Evolutionary conservation across 2,113 vertebrate species (phyloP).

Genomic region (Antechinus stuartii): DNA sequence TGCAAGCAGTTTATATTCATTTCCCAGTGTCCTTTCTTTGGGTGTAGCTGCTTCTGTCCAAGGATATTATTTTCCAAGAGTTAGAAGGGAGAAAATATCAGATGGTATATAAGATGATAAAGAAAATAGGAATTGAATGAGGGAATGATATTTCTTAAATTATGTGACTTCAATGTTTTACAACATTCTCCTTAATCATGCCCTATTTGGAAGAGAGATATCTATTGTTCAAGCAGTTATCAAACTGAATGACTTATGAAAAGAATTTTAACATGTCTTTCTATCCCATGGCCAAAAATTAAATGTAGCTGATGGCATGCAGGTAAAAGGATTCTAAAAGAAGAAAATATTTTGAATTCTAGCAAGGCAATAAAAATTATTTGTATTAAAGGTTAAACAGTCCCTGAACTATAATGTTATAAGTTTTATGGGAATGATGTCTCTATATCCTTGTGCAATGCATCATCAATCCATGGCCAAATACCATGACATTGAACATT

Average conservation of each 20-base stretch:
- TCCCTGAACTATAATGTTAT: slow-evolving; percentile 74
- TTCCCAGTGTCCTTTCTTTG: too few relatives aligned
- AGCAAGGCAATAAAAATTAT: slow-evolving; percentile 75
- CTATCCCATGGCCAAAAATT: slow-evolving; percentile 42
- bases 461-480: slow-evolving; percentile 72
- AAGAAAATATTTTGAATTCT: slow-evolving; percentile 67
- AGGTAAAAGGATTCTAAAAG: slow-evolving; percentile 33
- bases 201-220: not conserved
- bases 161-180: not conserved
- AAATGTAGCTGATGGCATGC: not conserved
- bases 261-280: not conserved
- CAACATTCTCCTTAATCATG: not conserved
- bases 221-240: not conserved
- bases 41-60: not conserved
- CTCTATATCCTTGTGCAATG: slow-evolving; percentile 64
- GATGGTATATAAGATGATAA: not conserved
- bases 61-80: not conserved
- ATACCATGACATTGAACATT: slow-evolving; percentile 54
- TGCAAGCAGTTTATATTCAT: too few relatives aligned
- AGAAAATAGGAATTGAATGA: not conserved
- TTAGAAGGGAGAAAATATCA: slow-evolving; percentile 3
- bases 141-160: not conserved
- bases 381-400: slow-evolving; percentile 82
- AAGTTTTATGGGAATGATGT: slow-evolving; percentile 71
- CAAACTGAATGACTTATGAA: too few relatives aligned